Evolutionary conservation across 1,140 invertebrate genomes (phyloP).

Genomic region (Chymomyza costata): DNA sequence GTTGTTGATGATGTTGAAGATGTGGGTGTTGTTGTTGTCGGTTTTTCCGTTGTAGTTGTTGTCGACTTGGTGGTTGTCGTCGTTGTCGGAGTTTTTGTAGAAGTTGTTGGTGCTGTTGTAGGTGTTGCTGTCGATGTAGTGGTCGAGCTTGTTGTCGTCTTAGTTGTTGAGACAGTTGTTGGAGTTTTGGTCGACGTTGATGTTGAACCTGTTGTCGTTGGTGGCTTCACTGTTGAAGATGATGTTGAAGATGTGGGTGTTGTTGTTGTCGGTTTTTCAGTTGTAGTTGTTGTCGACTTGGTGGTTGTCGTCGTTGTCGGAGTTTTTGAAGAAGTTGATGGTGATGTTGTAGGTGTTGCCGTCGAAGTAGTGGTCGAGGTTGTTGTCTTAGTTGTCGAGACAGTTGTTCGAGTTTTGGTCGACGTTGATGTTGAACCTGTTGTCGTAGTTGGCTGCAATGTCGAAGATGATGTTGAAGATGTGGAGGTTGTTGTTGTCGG

Average conservation of each 20-base stretch:
- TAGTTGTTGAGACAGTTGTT: not conserved
- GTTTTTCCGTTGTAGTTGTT: not conserved
- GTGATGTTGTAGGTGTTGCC: constrained; percentile 1
- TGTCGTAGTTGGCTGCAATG: constrained; percentile 1
- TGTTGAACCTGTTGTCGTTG: too few species aligned
- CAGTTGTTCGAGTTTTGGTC: constrained; percentile 12
- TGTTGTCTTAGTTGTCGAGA: not conserved
- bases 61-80: constrained; percentile 3
- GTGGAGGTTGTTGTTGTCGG: not conserved
- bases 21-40: constrained; percentile 2
- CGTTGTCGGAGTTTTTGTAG: constrained; percentile 5
- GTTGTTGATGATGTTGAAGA: not conserved
- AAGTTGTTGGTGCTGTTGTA: constrained; percentile 5
- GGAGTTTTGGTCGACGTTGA: not conserved
- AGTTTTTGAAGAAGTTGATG: not conserved
- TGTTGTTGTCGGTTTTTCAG: not conserved
- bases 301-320: not conserved
- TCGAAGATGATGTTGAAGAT: not conserved
- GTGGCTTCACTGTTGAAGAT: too few species aligned
- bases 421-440: not conserved
- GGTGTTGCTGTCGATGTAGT: not conserved
- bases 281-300: not conserved
- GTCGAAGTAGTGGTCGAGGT: not conserved
- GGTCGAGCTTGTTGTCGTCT: not conserved
- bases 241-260: not conserved